Evolutionary conservation across 2,888 invertebrate species (phyloP), one percentile per base, ranked within the genome.

Genomic region (Venusia cambrica): DNA sequence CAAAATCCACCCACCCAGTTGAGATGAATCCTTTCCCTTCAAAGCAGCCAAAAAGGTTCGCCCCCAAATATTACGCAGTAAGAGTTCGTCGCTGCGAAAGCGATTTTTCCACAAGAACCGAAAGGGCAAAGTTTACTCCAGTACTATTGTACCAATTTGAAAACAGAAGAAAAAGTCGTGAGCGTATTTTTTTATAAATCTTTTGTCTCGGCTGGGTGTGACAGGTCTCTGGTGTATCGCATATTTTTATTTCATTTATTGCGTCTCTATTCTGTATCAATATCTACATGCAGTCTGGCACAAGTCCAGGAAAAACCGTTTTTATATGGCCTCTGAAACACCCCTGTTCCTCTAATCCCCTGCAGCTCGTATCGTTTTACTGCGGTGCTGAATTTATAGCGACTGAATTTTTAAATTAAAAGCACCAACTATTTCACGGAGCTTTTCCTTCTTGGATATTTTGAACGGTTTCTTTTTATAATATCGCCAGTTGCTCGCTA

Each of bases 261-360:
- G n/a, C n/a, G n/a, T n/a, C n/a, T n/a, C n/a, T n/a, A n/a, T n/a
- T 31, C 18, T 11, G 20, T 35, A 32, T 40, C 24, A 38, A 36
- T 38, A 37, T 35, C 27, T 33, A 41, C 22, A 14, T 30, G 26
- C 18, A 20, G 29, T 37, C 36, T 68, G 64, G 66, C 60, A 36
- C 18, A 9, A 18, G 38, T 52, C 63, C 66, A 68, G 57, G 44
- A 36, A 37, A 48, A 51, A 34, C 48, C 48, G n/a, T 51, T 54
- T 54, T 48, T 46, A 41, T 40, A 43, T 43, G 43, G 46, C 48
- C 49, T 48, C 45, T 43, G 46, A 39, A 51, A 54, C 43, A 46
- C 39, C 46, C 41, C 43, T 43, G 46, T 38, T 45, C 42, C 46
- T 32, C 30, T 39, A 33, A 46, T 43, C 45, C 48, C 43, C 38